These are phyloP conservation scores for Platycheirus rosarum DNA, from an alignment of 2,888 invertebrate genomes.

Conservation along the genomic window DNA sequence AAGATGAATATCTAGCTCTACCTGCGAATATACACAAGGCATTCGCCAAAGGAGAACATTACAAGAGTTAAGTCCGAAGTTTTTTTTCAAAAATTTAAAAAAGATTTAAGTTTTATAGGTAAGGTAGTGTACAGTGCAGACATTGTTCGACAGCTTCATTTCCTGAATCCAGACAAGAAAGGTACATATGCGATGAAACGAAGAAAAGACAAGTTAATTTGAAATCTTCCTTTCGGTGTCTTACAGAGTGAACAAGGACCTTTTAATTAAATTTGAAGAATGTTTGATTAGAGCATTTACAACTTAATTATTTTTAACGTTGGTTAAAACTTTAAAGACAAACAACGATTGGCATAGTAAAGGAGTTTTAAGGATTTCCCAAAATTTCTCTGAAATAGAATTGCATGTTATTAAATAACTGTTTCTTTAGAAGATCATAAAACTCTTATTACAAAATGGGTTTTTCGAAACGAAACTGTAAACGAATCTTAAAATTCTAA, in stretches of 20 bases:
- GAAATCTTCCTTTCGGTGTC: constrained; percentile 14
- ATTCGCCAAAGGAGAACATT: constrained; percentile 29
- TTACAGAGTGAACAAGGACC: neutral
- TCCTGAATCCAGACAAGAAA: constrained; percentile 13
- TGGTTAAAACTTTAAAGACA: constrained; percentile 4
- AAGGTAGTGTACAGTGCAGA: constrained; percentile 13
- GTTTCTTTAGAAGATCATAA: too few species aligned
- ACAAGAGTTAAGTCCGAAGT: constrained; percentile 32
- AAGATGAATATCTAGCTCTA: constrained; percentile 45
- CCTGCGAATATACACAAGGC: constrained; percentile 24
- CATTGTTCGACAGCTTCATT: constrained; percentile 34
- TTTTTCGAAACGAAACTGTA: too few species aligned
- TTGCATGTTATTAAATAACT: too few species aligned
- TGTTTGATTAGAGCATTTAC: neutral
- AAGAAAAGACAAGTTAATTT: constrained; percentile 28
- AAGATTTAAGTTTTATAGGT: constrained; percentile 1
- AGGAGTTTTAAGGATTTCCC: too few species aligned
- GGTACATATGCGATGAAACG: constrained; percentile 19
- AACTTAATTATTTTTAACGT: constrained; percentile 12
- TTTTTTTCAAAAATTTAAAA: neutral
- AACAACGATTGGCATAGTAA: too few species aligned
- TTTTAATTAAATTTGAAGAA: constrained; percentile 37
- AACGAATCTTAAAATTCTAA: too few species aligned
- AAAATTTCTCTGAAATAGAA: too few species aligned
- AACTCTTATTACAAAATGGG: too few species aligned